Conservation (phyloP, 2,888 invertebrate genomes). For the Pardosa pseudoannulata region DNA sequence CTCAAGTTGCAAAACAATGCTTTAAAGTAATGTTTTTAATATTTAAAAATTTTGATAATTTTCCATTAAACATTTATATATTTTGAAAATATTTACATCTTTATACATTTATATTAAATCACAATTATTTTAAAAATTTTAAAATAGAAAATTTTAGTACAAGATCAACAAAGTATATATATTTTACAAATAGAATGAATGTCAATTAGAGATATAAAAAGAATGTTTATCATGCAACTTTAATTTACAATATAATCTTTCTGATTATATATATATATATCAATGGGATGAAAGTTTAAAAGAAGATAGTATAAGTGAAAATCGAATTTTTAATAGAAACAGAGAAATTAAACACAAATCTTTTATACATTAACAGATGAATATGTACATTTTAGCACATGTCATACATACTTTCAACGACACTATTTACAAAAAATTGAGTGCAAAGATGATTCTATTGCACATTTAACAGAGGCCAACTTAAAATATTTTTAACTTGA, state of each 20-base stretch:
- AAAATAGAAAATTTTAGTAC: constrained; percentile 2
- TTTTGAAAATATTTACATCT: background rate
- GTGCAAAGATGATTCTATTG: constrained; percentile 27
- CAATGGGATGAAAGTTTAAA: background rate
- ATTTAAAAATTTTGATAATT: background rate
- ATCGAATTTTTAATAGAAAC: background rate
- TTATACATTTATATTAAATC: background rate
- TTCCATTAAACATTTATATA: constrained; percentile 5
- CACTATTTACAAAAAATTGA: constrained; percentile 20
- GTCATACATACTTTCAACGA: constrained; percentile 6
- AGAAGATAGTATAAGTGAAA: constrained; percentile 1
- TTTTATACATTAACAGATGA: constrained; percentile 7
- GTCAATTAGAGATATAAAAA: constrained; percentile 4
- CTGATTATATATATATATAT: background rate
- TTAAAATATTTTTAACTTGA: constrained; percentile 13
- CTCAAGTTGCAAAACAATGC: background rate
- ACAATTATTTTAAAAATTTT: constrained; percentile 5
- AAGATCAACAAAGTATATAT: constrained; percentile 10
- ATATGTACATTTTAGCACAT: constrained; percentile 26
- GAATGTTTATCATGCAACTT: background rate
- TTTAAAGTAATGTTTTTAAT: background rate
- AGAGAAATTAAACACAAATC: background rate
- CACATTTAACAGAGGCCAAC: constrained; percentile 22
- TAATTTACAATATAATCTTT: constrained; percentile 12
- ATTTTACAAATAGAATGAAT: constrained; percentile 17